These are phyloP conservation scores for Penaeus monodon DNA, from an alignment of 2,888 invertebrate genomes.

Conservation along the genomic window DNA sequence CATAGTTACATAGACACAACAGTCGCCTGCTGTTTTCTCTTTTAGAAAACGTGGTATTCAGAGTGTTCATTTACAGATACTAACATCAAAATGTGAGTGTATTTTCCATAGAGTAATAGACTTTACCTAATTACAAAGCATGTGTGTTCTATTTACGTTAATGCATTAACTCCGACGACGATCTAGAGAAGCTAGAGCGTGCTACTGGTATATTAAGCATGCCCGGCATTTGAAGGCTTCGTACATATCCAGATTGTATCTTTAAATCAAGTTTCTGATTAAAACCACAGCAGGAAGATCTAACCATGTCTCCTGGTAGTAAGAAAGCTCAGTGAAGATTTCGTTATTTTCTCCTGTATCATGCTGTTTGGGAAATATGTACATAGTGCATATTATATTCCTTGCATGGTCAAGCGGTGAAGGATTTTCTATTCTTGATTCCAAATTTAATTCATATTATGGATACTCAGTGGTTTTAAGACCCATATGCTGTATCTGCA, in stretches of 20 bases:
- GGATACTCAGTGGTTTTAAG: slow-evolving; percentile 20
- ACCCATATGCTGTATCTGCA: slow-evolving; percentile 31
- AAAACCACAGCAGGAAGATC: too few relatives aligned
- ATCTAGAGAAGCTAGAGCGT: neutral
- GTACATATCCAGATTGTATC: too few relatives aligned
- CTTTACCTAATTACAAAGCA: slow-evolving; percentile 40
- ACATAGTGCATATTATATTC: too few relatives aligned
- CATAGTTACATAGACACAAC: slow-evolving; percentile 25
- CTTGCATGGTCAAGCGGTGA: slow-evolving; percentile 14
- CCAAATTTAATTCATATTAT: neutral
- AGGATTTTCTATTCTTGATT: neutral
- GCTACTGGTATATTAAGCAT: too few relatives aligned
- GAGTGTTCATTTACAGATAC: slow-evolving; percentile 10
- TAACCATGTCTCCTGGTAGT: too few relatives aligned
- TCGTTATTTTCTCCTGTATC: too few relatives aligned
- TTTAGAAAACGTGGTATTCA: slow-evolving; percentile 7
- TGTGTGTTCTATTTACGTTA: slow-evolving; percentile 22
- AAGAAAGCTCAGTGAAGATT: too few relatives aligned
- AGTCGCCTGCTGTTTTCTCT: slow-evolving; percentile 30
- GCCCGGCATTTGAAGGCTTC: too few relatives aligned
- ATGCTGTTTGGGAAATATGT: too few relatives aligned
- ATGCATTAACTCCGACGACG: slow-evolving; percentile 9
- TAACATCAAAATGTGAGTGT: neutral
- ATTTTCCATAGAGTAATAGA: slow-evolving; percentile 20
- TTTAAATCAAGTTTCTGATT: too few relatives aligned